Evolutionary conservation across 1,140 invertebrate species (phyloP), one percentile per base, ranked within the genome.

Genomic region (Habropoda laboriosa): DNA sequence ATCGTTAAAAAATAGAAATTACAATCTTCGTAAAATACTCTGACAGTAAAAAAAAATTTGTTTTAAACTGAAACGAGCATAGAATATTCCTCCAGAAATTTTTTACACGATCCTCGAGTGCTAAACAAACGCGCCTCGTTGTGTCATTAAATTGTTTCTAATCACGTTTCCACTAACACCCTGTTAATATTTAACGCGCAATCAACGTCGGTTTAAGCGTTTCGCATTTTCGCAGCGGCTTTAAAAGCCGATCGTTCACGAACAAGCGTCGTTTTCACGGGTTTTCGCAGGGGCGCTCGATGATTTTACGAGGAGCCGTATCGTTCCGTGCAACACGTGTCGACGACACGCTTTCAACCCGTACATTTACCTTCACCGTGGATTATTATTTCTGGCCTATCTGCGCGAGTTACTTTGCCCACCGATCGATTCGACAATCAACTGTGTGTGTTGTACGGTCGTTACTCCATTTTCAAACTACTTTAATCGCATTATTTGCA

Each of bases 381-480:
- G 40, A 42, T 57, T 71, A 70, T 70, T 70, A 70, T 70, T 70
- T 70, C 67, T 45, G n/a, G 35, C 49, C 8, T 53, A 53, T 70
- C 47, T 68, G 64, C 64, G 1, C 67, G 67, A 53, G n/a, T 51
- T 64, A 63, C 35, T 24, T 40, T 32, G 18, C 8, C 24, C 35
- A 27, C 6, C 0, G 12, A 61, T 61, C 58, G n/a, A 40, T 58
- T 58, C 16, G 12, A 2, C 55, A 10, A n/a, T 49, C 40, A 5
- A 45, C 38, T 24, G 24, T 42, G 40, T 68, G 30, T n/a, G n/a
- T n/a, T n/a, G n/a, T 10, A 42, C 38, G 38, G 13, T 27, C 61
- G 38, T 42, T 51, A 38, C 66, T 38, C 8, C 45, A 51, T 38
- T 68, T 68, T 67, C 51, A 21, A 67, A 7, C 32, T 30, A 12